Base-by-base conservation (phyloP, 2,888 invertebrate genomes). In the Melitaea athalia region DNA sequence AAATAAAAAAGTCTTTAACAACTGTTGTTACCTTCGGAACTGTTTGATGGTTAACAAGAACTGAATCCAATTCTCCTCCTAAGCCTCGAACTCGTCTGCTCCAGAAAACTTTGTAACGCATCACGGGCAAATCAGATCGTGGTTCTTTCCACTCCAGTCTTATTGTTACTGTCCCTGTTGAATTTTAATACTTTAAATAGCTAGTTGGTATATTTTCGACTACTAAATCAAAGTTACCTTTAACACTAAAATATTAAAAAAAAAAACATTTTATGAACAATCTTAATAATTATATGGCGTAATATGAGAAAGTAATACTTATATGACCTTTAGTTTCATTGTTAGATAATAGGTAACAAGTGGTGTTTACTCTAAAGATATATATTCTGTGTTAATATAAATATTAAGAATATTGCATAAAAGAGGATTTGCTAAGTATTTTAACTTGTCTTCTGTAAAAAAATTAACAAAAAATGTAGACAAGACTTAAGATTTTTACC, bases 91-190 rank as follows among this genome's bases (percentile, higher is more conserved):
- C 93, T 42, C 96, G 92, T 61, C 95, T 89, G 72, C 96, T 96
- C 96, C 96, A 96, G 79, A 94, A 95, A 5, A 96, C 94, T 79
- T 95, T 96, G 83, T 96, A 96, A 10, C 87, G 78, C 77, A 90
- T 93, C 59, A 96, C 94, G 0, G 96, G 96, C 55, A 96, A 85
- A 81, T 96, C 96, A 0, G 96, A 96, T 53, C 92, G 91, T 0
- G 96, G 95, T 14, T 95, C 94, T 61, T 93, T 93, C 96, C 96
- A 96, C 64, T 93, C 92, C n/a, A 96, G 81, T 77, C 93, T 92
- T 0, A 94, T 93, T 45, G 94, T 93, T 59, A 96, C 89, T 0
- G 89, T 91, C 38, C 90, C 92, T 92, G 72, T 63, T 11, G 55
- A 53, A 15, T 15, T 50, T 59, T 47, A 11, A 47, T 11, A 47